Percentiles rank a stretch among this genome's conserved stretches.
phyloP scores from a whole-genome alignment of 2,797 vertebrate species.

The Crax fasciolata region DNA sequence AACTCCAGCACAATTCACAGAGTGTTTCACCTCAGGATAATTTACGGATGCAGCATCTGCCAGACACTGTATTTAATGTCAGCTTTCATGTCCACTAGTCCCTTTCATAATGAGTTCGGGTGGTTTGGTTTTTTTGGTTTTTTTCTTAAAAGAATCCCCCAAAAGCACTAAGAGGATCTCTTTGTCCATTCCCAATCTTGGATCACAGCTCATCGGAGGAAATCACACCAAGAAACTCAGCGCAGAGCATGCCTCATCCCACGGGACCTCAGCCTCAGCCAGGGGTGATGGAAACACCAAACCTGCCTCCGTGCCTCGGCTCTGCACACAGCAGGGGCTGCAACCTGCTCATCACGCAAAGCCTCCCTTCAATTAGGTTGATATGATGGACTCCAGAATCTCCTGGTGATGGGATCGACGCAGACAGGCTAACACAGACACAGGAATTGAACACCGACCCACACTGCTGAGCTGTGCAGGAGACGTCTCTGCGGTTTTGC shows the following conservation, averaged over 20 bases:
- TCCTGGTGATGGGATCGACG: slow-evolving; percentile 37
- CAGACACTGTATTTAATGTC: background rate
- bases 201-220: background rate
- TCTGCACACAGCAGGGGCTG: background rate
- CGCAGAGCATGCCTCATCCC: background rate
- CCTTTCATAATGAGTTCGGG: background rate
- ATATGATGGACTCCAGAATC: slow-evolving; percentile 45
- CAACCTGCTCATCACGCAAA: slow-evolving; percentile 42
- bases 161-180: background rate
- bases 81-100: background rate
- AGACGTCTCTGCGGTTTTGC: slow-evolving; percentile 7
- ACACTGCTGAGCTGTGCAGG: background rate
- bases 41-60: slow-evolving; percentile 6
- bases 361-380: slow-evolving; percentile 39
- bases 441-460: background rate
- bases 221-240: background rate
- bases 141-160: background rate
- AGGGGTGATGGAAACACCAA: background rate
- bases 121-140: no score
- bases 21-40: background rate
- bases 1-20: background rate
- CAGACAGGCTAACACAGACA: background rate
- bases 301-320: background rate
- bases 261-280: background rate
- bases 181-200: background rate